Evolutionary conservation across 2,888 invertebrate species (phyloP).

Genomic region (Polydrusus cervinus): DNA sequence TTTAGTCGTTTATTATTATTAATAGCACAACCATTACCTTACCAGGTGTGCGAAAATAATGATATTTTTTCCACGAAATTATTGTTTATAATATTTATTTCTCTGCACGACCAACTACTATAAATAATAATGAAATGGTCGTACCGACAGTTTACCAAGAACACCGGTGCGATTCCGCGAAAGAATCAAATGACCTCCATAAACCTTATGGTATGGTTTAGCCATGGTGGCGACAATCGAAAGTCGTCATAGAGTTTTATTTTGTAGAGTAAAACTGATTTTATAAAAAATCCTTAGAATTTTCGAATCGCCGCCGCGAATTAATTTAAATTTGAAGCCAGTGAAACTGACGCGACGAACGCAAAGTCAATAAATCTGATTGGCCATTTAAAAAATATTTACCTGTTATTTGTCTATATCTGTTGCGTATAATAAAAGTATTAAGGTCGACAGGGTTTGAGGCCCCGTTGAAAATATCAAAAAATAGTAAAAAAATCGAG

Average conservation of each 20-base stretch:
- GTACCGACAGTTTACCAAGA: conserved; percentile 2
- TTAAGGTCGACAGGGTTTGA: too few relatives aligned
- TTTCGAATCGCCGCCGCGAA: too few relatives aligned
- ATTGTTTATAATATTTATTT: not conserved
- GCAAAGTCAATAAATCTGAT: too few relatives aligned
- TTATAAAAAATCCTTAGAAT: too few relatives aligned
- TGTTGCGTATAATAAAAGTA: too few relatives aligned
- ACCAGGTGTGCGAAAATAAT: conserved; percentile 14
- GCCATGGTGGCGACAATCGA: conserved; percentile 20
- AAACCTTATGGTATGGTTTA: not conserved
- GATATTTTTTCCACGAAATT: conserved; percentile 3
- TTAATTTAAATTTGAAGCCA: too few relatives aligned
- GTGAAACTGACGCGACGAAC: too few relatives aligned
- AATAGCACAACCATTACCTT: not conserved
- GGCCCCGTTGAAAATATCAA: too few relatives aligned
- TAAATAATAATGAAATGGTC: not conserved
- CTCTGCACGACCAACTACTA: not conserved
- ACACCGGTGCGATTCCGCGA: conserved; percentile 8
- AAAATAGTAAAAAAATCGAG: too few relatives aligned
- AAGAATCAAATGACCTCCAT: conserved; percentile 11
- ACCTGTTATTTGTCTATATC: too few relatives aligned
- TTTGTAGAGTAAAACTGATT: not conserved
- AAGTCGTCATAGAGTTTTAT: conserved; percentile 1
- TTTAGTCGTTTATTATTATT: too few relatives aligned
- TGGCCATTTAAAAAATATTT: too few relatives aligned